Base-by-base conservation (phyloP, 2,113 vertebrate genomes). In the Dendropsophus ebraccatus region DNA sequence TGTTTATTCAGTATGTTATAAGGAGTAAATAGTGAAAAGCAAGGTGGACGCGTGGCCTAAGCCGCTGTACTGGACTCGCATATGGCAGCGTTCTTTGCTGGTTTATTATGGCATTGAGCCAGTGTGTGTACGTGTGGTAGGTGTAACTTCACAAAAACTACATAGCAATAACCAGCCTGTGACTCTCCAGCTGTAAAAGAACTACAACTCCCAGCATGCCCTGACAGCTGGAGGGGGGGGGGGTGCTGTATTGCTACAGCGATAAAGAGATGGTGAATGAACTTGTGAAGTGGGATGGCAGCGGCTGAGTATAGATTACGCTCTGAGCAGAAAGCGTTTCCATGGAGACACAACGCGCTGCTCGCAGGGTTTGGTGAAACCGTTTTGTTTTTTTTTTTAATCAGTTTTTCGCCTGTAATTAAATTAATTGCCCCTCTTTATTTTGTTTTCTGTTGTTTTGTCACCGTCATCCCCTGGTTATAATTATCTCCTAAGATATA, bases 361-460 rank as follows among this genome's bases (percentile, higher is more conserved):
- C 49, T 37, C 65, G 32, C 35, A 41, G 25, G 32, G 76, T 6
- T 60, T 25, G 16, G 30, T 11, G 11, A 41, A 58, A 25, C 35
- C 28, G 23, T 41, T 79, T 58, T 79, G 41, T 41, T 41, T 41
- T 41, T 41, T 41, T 5, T 41, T 41, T 41, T 41, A 41, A 5
- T 41, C 21, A 56, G 50, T 79, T 79, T 58, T 79, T 52, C 54
- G 5, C 60, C 19, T 58, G 76, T 56, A 79, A 79, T 79, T 79
- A 79, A 58, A 41, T 79, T 79, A 79, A 79, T 79, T 79, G 76
- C 19, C 76, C 14, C 76, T 56, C 56, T 62, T 58, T 79, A 79
- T 79, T 75, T 75, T 79, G 76, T 76, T 52, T 30, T 76, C 47
- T 58, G 35, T 79, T 79, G 76, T 79, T 60, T 23, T 79, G 76